Conservation (phyloP, 2,797 vertebrate species). For the Pseudomugil tenellus region DNA sequence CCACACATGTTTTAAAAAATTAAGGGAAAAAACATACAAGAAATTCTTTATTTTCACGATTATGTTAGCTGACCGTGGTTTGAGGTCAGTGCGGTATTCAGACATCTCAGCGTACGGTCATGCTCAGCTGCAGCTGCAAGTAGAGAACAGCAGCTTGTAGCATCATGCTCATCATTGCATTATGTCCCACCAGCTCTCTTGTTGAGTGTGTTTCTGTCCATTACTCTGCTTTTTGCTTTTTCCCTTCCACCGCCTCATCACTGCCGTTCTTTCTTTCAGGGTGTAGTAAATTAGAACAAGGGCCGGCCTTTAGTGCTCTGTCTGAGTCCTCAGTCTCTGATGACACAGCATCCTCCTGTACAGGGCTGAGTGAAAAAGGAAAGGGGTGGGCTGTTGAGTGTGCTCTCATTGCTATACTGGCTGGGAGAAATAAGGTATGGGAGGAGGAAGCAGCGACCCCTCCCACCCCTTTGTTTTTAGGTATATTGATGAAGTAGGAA, state of each 20-base stretch:
- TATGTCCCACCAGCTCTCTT: constrained; percentile 39
- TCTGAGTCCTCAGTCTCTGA: constrained; percentile 82
- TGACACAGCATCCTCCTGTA: constrained; percentile 81
- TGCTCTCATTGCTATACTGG: constrained; percentile 57
- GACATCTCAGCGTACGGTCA: constrained; percentile 27
- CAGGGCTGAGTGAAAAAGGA: constrained; percentile 56
- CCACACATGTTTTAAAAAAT: neutral
- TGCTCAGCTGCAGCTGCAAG: constrained; percentile 44
- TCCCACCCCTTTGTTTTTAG: no score
- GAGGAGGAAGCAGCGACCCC: constrained; percentile 21
- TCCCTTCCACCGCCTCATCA: constrained; percentile 22
- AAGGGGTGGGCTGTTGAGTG: constrained; percentile 27
- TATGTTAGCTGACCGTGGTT: neutral
- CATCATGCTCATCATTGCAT: constrained; percentile 48
- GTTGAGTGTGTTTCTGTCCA: constrained; percentile 40
- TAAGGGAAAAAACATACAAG: neutral
- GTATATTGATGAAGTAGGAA: no score
- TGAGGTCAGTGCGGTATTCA: constrained; percentile 17
- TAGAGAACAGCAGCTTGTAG: constrained; percentile 42
- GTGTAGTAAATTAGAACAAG: constrained; percentile 79
- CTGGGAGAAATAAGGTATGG: constrained; percentile 60
- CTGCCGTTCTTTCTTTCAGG: constrained; percentile 46
- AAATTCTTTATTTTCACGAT: neutral
- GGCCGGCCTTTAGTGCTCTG: constrained; percentile 77
- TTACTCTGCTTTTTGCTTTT: constrained; percentile 40